These are phyloP conservation scores for Carduelis carduelis DNA, from an alignment of 2,797 vertebrate species.

Conservation along the genomic window DNA sequence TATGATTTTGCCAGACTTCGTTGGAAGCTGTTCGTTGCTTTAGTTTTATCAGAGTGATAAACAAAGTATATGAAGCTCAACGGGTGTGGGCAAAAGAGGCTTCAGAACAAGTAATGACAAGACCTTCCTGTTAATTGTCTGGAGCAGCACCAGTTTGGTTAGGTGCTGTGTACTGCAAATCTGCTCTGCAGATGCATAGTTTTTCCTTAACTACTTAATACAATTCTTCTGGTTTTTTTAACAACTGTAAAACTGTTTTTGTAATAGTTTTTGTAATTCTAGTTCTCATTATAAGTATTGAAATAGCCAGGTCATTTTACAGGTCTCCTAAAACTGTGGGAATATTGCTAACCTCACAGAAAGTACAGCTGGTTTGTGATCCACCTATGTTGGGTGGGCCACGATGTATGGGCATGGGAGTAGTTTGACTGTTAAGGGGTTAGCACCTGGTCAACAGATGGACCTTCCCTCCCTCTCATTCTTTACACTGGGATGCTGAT, in stretches of 20 bases:
- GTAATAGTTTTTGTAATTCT: background rate
- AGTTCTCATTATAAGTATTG: background rate
- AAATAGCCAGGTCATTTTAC: background rate
- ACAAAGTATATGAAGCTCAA: background rate
- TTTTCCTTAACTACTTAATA: background rate
- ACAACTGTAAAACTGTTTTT: background rate
- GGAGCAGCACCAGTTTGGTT: slow-evolving; percentile 23
- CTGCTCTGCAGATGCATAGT: background rate
- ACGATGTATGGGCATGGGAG: background rate
- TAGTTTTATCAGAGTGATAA: background rate
- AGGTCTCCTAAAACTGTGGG: background rate
- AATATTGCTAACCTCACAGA: background rate
- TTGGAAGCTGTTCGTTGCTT: background rate
- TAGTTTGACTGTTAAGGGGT: background rate
- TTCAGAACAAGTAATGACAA: slow-evolving; percentile 17
- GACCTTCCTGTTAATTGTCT: background rate
- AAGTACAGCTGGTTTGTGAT: background rate
- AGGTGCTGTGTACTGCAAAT: background rate
- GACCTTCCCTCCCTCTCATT: background rate
- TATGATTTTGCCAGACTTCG: background rate
- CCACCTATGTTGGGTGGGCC: background rate
- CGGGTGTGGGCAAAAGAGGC: background rate
- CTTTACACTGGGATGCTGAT: background rate
- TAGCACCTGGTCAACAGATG: background rate
- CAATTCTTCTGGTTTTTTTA: background rate